Evolutionary conservation across 2,888 invertebrate species (phyloP).

Genomic region (Ichneumon xanthorius): DNA sequence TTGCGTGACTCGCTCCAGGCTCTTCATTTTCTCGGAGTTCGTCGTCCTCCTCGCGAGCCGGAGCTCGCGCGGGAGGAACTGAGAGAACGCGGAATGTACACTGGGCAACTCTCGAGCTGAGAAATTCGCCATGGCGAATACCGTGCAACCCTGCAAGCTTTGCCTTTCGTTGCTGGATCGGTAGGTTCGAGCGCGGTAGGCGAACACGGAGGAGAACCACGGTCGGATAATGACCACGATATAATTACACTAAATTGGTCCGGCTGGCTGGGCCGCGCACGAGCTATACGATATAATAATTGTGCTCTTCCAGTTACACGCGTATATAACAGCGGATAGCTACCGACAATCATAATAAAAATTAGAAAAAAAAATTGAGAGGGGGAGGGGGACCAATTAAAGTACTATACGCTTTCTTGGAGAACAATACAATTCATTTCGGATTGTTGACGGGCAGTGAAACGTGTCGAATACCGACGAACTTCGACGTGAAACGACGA

Average conservation of each 20-base stretch:
- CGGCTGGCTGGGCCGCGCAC: constrained; percentile 59
- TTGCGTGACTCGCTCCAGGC: constrained; percentile 16
- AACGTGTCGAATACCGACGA: not conserved
- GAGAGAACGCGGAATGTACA: constrained; percentile 50
- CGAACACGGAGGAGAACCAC: constrained; percentile 67
- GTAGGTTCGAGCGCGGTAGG: constrained; percentile 47
- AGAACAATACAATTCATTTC: constrained; percentile 41
- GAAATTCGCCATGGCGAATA: constrained; percentile 64
- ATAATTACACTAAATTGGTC: constrained; percentile 79
- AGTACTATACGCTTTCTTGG: constrained; percentile 50
- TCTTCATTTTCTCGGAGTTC: constrained; percentile 27
- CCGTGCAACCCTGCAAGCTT: constrained; percentile 24
- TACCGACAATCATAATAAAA: constrained; percentile 59
- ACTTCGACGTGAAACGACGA: constrained; percentile 18
- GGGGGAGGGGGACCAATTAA: constrained; percentile 36
- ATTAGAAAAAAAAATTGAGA: constrained; percentile 25
- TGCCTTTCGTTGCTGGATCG: constrained; percentile 60
- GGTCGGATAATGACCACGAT: constrained; percentile 76
- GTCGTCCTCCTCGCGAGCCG: not conserved
- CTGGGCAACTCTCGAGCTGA: constrained; percentile 46
- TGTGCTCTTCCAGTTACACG: constrained; percentile 69
- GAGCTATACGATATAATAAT: constrained; percentile 71
- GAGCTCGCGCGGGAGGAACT: constrained; percentile 13
- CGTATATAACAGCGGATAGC: constrained; percentile 59
- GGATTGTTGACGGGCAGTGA: constrained; percentile 22